These are phyloP conservation scores for Prochilodus magdalenae DNA, from an alignment of 2,113 vertebrate species.

Conservation along the genomic window DNA sequence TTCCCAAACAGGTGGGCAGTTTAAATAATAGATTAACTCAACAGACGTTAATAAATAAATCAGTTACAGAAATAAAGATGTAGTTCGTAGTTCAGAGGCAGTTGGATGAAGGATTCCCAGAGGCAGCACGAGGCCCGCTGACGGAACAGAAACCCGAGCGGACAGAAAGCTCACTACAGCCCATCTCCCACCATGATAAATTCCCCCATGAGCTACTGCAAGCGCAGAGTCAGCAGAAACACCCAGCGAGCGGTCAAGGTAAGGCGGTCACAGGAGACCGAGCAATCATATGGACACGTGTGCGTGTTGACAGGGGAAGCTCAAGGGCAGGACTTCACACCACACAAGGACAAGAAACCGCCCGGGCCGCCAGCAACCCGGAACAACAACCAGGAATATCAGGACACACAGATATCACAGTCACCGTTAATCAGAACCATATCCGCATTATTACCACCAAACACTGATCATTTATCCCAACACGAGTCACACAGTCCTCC, in stretches of 20 bases:
- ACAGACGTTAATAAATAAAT: no score
- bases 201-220: slow-evolving; percentile 18
- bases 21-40: no score
- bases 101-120: neutral
- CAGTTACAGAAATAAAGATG: neutral
- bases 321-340: neutral
- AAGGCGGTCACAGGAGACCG: slow-evolving; percentile 7
- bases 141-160: neutral
- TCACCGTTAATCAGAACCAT: no score
- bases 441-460: no score
- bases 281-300: neutral
- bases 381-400: no score
- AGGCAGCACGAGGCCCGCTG: neutral
- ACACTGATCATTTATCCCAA: no score
- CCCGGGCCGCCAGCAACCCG: neutral
- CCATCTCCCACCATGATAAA: slow-evolving; percentile 38
- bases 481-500: no score
- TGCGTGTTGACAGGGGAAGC: neutral
- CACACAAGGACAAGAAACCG: neutral
- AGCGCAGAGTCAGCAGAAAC: slow-evolving; percentile 44
- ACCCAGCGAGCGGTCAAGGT: slow-evolving; percentile 38
- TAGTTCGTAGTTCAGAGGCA: neutral
- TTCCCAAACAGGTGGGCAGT: no score
- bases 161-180: slow-evolving; percentile 5
- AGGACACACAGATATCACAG: no score